Conservation (phyloP, 2,888 invertebrate genomes). For the Globia sparganii region DNA sequence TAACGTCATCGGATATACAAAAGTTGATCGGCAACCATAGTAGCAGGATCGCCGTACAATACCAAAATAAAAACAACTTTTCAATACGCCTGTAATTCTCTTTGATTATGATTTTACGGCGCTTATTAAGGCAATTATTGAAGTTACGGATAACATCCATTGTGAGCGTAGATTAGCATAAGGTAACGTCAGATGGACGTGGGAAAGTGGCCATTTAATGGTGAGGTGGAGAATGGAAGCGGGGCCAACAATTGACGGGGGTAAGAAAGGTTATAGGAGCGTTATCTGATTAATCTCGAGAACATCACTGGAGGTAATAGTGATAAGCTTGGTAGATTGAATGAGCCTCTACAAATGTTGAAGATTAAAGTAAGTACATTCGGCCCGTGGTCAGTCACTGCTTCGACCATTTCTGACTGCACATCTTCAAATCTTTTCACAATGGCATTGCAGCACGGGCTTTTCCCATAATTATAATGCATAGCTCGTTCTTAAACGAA, state of each 20-base stretch:
- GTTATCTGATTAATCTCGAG: neutral
- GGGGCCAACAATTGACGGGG: slow-evolving; percentile 1
- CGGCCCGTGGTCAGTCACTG: neutral
- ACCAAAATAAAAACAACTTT: slow-evolving; percentile 77
- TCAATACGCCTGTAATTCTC: slow-evolving; percentile 84
- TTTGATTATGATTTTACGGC: slow-evolving; percentile 85
- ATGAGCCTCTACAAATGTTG: neutral
- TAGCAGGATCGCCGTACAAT: slow-evolving; percentile 69
- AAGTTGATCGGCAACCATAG: slow-evolving; percentile 79
- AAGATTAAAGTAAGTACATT: neutral
- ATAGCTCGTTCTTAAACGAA: neutral
- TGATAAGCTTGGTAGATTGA: neutral
- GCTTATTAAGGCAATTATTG: slow-evolving; percentile 87
- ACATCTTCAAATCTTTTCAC: neutral
- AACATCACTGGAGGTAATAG: neutral
- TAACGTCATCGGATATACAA: slow-evolving; percentile 72
- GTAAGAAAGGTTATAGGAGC: neutral
- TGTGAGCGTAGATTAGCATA: slow-evolving; percentile 80
- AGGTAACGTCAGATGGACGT: slow-evolving; percentile 76
- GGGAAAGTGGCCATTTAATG: slow-evolving; percentile 59
- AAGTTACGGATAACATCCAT: slow-evolving; percentile 78
- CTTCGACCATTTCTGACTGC: neutral
- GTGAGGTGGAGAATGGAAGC: slow-evolving; percentile 4
- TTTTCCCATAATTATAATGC: neutral
- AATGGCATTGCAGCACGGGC: neutral